Conservation (phyloP, 2,797 vertebrate genomes). For the Tapera naevia region DNA sequence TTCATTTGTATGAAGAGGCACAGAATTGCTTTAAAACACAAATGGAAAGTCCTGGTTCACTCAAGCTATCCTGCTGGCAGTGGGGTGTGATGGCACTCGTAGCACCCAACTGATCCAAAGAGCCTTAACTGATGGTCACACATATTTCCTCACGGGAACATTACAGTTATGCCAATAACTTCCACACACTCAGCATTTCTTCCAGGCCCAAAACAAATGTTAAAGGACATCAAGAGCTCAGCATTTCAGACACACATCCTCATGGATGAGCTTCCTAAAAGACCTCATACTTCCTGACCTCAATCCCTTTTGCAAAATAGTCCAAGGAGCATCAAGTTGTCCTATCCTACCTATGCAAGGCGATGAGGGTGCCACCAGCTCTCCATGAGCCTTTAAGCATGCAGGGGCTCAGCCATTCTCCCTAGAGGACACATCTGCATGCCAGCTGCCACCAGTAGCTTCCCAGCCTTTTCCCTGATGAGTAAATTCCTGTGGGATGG, state of each 20-base stretch:
- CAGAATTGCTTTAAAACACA: neutral
- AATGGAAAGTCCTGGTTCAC: neutral
- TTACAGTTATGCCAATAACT: neutral
- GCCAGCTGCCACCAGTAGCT: neutral
- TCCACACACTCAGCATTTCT: neutral
- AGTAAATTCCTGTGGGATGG: neutral
- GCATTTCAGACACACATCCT: neutral
- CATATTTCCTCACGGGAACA: rapidly evolving
- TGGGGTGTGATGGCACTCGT: too few species aligned
- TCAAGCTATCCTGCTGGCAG: neutral
- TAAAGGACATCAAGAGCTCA: neutral
- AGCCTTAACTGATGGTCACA: rapidly evolving
- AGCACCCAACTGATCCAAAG: neutral
- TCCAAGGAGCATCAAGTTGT: neutral
- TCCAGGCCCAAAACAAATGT: neutral
- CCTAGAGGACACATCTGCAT: too few species aligned
- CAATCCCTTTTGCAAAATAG: neutral
- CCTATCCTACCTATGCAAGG: neutral
- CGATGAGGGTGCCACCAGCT: neutral
- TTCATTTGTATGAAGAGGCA: neutral
- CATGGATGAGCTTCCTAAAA: neutral
- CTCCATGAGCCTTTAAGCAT: neutral
- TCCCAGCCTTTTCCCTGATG: neutral
- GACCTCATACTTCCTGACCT: neutral
- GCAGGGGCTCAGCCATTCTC: neutral